Percentiles rank a stretch among this genome's conserved stretches.
phyloP scores from a whole-genome alignment of 2,888 invertebrate genomes.

The Lissocephala sabroskyi region DNA sequence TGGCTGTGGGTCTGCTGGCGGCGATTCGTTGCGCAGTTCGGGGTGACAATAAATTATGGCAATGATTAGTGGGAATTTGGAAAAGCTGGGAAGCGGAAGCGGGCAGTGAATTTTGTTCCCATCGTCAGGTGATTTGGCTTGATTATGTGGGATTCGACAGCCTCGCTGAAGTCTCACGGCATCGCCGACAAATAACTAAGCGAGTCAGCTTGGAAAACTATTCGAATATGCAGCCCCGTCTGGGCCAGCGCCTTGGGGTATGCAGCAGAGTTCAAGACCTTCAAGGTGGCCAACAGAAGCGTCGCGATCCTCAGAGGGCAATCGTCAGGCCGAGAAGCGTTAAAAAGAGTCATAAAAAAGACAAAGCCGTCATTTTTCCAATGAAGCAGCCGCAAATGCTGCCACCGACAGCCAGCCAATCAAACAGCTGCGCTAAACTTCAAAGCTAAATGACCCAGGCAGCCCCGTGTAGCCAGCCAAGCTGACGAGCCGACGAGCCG shows the following conservation, averaged over 20 bases:
- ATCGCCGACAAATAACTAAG: constrained; percentile 59
- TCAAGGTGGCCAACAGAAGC: no score
- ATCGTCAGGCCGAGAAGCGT: constrained; percentile 36
- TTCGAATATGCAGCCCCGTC: no score
- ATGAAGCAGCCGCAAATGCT: constrained; percentile 40
- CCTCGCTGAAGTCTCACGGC: constrained; percentile 15
- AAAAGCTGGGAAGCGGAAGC: constrained; percentile 39
- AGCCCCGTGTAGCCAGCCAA: background rate
- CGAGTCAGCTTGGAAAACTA: no score
- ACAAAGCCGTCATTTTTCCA: constrained; percentile 65
- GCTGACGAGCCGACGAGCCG: no score
- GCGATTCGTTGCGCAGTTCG: constrained; percentile 50
- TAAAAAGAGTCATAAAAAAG: constrained; percentile 64
- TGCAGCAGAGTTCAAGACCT: no score
- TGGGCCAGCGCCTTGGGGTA: no score
- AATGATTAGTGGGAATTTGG: constrained; percentile 61
- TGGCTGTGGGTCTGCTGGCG: background rate
- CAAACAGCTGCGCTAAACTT: constrained; percentile 69
- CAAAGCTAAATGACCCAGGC: constrained; percentile 61
- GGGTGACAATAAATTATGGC: constrained; percentile 65
- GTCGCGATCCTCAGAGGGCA: no score
- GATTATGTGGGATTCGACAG: constrained; percentile 18
- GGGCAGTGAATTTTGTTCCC: background rate
- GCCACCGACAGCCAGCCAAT: constrained; percentile 64
- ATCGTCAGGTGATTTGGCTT: constrained; percentile 6